A percentile compares a stretch with the other conserved stretches of the same genome.
phyloP scores from a whole-genome alignment of 2,113 vertebrate species.

The Petroica traversi region DNA sequence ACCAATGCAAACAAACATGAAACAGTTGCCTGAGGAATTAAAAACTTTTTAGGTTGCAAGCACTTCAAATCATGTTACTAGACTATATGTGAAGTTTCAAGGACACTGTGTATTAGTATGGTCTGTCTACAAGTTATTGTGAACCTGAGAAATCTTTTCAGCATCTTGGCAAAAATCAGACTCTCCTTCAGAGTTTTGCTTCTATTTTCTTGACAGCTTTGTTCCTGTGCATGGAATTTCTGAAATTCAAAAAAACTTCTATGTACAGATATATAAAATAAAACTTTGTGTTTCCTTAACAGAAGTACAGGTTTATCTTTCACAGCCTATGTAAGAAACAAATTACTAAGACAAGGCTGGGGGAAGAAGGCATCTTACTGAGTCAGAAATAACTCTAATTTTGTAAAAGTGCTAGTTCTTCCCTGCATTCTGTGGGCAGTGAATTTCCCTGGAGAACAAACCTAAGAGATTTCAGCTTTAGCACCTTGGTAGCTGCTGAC shows the following conservation, averaged over 20 bases:
- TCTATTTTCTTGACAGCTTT: not conserved
- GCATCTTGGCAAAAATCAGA: not conserved
- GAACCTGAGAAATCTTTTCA: not conserved
- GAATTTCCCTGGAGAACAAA: not conserved
- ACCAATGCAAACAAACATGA: not conserved
- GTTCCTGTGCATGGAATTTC: not conserved
- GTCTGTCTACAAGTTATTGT: not conserved
- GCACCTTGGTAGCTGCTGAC: no score
- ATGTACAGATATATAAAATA: not conserved
- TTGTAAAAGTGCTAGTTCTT: not conserved
- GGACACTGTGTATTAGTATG: not conserved
- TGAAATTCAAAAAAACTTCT: not conserved
- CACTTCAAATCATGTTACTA: not conserved
- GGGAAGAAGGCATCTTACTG: accelerated
- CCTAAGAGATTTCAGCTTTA: not conserved
- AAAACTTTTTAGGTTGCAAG: not conserved
- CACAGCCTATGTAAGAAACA: not conserved
- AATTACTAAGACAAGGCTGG: not conserved
- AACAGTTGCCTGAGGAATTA: not conserved
- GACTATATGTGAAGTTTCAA: not conserved
- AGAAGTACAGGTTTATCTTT: not conserved
- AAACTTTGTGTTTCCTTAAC: not conserved
- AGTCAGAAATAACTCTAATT: not conserved
- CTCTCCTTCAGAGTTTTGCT: not conserved
- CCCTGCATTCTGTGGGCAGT: not conserved